Percentiles rank a stretch among this genome's conserved stretches.
phyloP scores from a whole-genome alignment of 1,140 invertebrate genomes.

The Drosophila kohkoa region DNA sequence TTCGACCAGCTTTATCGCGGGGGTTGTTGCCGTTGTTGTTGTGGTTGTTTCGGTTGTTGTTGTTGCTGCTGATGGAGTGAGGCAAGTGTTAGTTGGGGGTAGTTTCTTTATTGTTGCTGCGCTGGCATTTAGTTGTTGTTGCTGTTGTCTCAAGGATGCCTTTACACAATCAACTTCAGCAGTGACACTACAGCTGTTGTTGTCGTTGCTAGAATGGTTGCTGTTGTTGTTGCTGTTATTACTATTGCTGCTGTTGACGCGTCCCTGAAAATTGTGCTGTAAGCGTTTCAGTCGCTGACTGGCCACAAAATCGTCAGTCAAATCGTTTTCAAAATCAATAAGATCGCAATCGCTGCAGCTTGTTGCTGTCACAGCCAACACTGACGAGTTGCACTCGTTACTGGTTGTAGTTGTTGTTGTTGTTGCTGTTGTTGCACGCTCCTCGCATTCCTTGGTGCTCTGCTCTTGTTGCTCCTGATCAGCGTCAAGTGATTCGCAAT shows the following conservation, averaged over 20 bases:
- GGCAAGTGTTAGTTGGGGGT: slow-evolving; percentile 42
- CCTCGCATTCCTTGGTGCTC: background rate
- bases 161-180: slow-evolving; percentile 75
- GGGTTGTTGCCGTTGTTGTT: slow-evolving; percentile 3
- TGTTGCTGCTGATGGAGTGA: slow-evolving; percentile 12
- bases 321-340: slow-evolving; percentile 73
- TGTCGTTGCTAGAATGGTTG: slow-evolving; percentile 18
- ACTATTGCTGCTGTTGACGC: slow-evolving; percentile 55
- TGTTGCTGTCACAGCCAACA: slow-evolving; percentile 54
- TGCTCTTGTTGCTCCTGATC: slow-evolving; percentile 7
- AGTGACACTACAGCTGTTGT: slow-evolving; percentile 41
- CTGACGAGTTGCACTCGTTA: slow-evolving; percentile 28
- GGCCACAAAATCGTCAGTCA: slow-evolving; percentile 75
- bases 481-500: slow-evolving; percentile 44
- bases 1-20: background rate
- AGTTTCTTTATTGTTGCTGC: slow-evolving; percentile 69
- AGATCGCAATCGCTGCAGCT: slow-evolving; percentile 69
- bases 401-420: background rate
- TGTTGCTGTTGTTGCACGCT: too few relatives aligned
- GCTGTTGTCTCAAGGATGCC: slow-evolving; percentile 65
- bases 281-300: slow-evolving; percentile 77
- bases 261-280: slow-evolving; percentile 82
- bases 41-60: slow-evolving; percentile 4
- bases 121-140: slow-evolving; percentile 59
- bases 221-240: slow-evolving; percentile 28